Evolutionary conservation across 2,113 vertebrate species (phyloP).

Genomic region (Ploceus nigricollis): DNA sequence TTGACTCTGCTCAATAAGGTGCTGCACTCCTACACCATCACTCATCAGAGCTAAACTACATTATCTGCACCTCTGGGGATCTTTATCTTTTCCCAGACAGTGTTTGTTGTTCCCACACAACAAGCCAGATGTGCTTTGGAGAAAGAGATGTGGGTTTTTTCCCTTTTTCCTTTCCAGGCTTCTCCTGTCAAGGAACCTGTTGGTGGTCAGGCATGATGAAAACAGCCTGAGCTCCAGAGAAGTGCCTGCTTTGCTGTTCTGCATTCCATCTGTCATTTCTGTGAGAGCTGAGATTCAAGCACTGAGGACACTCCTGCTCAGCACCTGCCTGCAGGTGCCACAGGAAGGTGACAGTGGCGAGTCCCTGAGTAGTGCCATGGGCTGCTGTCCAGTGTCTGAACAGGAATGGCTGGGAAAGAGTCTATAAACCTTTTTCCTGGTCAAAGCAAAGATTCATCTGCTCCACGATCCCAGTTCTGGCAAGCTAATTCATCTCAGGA

Average conservation of each 20-base stretch:
- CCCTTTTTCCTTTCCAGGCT: not conserved
- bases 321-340: not conserved
- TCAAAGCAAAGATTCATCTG: not conserved
- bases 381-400: not conserved
- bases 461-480: not conserved
- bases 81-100: not conserved
- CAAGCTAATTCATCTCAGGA: not conserved
- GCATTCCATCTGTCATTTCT: not conserved
- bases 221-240: not conserved
- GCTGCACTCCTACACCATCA: not conserved
- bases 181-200: not conserved
- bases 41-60: not conserved
- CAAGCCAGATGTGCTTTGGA: not conserved
- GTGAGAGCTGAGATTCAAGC: not conserved
- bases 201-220: not conserved
- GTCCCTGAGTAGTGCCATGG: not conserved
- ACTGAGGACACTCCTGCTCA: not conserved
- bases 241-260: not conserved
- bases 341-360: not conserved
- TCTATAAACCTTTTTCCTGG: not conserved
- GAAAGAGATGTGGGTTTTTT: not conserved
- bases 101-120: not conserved
- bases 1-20: not conserved
- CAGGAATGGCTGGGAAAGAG: not conserved
- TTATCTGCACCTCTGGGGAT: not conserved